phyloP scores from a whole-genome alignment of 2,797 vertebrate species.

The Lithobates pipiens region DNA sequence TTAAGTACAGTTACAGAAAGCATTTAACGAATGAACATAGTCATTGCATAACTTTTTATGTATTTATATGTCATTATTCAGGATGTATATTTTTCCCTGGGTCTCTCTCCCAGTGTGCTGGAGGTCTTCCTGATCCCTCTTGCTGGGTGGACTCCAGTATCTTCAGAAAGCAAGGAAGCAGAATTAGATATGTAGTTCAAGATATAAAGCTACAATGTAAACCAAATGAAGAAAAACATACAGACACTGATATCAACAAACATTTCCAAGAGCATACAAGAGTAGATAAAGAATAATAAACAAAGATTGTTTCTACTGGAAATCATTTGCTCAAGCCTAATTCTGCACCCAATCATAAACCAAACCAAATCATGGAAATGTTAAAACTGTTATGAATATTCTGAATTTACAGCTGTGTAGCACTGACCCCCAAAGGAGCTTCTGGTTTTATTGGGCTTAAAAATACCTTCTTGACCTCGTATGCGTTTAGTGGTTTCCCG shows the following conservation, averaged over 20 bases:
- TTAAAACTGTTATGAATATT: too few species aligned
- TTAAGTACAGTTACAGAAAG: slow-evolving; percentile 12
- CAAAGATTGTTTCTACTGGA: neutral
- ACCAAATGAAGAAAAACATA: neutral
- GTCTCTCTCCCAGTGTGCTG: neutral
- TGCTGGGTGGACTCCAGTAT: neutral
- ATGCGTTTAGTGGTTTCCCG: too few species aligned
- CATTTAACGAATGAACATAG: slow-evolving; percentile 3
- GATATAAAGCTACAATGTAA: neutral
- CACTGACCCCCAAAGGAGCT: too few species aligned
- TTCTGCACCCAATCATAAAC: neutral
- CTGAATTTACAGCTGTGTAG: too few species aligned
- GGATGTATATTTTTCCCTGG: neutral
- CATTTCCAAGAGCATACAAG: neutral
- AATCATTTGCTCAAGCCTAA: neutral
- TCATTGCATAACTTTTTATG: slow-evolving; percentile 25
- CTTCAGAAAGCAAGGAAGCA: neutral
- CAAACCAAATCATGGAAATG: too few species aligned
- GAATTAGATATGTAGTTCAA: neutral
- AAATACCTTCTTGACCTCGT: too few species aligned
- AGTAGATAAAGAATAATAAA: neutral
- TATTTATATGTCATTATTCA: neutral
- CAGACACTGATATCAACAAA: neutral
- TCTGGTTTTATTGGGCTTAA: too few species aligned
- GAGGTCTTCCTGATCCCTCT: neutral